Percentiles rank a stretch among this genome's conserved stretches.
Evolutionary conservation across 2,113 vertebrate genomes (phyloP).

Genomic region (Pontoporia blainvillei): DNA sequence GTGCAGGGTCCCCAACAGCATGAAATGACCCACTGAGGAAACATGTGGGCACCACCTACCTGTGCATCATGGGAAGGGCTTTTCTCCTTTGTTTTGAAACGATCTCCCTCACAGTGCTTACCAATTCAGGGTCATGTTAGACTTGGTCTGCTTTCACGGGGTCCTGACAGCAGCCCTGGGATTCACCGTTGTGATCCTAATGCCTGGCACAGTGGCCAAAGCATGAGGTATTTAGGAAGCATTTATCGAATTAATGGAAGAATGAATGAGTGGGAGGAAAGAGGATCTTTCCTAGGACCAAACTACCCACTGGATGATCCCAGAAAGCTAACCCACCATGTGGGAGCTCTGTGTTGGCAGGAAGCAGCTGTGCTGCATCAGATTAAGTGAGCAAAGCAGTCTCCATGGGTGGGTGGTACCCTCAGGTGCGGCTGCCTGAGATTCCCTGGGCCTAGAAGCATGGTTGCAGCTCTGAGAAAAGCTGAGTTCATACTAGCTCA

Average conservation of each 20-base stretch:
- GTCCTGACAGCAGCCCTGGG: neutral
- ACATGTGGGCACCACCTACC: neutral
- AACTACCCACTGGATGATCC: neutral
- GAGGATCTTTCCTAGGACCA: neutral
- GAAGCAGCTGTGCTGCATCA: neutral
- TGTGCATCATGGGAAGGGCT: neutral
- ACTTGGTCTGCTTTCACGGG: neutral
- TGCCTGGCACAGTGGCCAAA: neutral
- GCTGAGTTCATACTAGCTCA: neutral
- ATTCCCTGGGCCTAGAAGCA: neutral
- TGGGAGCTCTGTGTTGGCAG: neutral
- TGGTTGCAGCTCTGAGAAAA: neutral
- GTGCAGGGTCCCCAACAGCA: neutral
- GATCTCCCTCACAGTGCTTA: neutral
- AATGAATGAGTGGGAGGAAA: neutral
- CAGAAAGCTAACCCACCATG: neutral
- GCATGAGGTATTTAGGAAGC: neutral
- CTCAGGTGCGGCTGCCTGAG: neutral
- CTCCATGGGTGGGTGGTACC: rapidly evolving
- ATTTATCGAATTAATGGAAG: neutral
- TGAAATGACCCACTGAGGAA: too few relatives aligned
- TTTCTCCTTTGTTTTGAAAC: neutral
- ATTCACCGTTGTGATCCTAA: too few relatives aligned
- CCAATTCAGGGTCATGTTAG: neutral
- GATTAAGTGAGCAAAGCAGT: neutral